Conservation (phyloP, 2,797 vertebrate genomes). For the Odontamblyopus lacepedii region DNA sequence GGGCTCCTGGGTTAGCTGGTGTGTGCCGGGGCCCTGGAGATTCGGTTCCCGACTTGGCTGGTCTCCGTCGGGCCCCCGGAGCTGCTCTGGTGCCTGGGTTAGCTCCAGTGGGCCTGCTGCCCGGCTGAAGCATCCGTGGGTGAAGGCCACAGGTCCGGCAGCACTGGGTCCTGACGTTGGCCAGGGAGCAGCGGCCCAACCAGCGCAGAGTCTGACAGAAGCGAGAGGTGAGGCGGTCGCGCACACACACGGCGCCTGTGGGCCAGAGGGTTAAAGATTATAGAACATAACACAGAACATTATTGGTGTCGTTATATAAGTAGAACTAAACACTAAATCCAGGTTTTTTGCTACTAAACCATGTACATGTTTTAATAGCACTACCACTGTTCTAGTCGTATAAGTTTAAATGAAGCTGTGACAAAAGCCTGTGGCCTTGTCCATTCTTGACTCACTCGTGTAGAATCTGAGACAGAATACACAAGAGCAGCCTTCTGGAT, state of each 20-base stretch:
- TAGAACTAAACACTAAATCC: no score
- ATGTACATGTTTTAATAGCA: no score
- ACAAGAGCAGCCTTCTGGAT: no score
- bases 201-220: slow-evolving; percentile 88
- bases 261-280: neutral
- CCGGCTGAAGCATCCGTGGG: slow-evolving; percentile 21
- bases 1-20: neutral
- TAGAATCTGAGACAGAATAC: no score
- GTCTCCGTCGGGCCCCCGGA: neutral
- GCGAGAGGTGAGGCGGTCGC: slow-evolving; percentile 79
- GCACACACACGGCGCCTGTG: slow-evolving; percentile 78
- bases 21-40: neutral
- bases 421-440: no score
- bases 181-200: slow-evolving; percentile 84
- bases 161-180: slow-evolving; percentile 82
- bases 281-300: no score
- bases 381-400: no score
- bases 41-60: neutral
- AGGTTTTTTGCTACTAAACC: no score
- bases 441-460: no score
- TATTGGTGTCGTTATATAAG: no score
- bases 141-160: slow-evolving; percentile 82
- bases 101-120: neutral
- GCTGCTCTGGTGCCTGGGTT: neutral
- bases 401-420: no score